A percentile compares a stretch with the other conserved stretches of the same genome.
Conservation (phyloP, 2,113 vertebrate species). For the Polypterus senegalus region DNA sequence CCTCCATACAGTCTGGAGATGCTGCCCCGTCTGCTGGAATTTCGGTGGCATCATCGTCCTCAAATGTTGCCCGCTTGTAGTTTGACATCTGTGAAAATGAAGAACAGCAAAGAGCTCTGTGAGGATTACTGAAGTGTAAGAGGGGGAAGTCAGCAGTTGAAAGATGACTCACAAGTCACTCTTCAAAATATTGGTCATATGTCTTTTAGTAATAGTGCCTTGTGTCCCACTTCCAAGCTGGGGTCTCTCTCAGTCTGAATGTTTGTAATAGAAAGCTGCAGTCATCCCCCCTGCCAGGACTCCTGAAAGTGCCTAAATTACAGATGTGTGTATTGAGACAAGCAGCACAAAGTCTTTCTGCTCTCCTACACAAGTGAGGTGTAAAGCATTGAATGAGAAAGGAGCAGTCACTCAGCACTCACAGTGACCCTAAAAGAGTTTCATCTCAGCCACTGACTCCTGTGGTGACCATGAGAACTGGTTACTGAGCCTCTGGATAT, state of each 20-base stretch:
- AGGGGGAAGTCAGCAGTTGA: slow-evolving; percentile 6
- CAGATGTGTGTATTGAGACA: not conserved
- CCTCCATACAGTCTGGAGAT: slow-evolving; percentile 76
- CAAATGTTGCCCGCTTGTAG: slow-evolving; percentile 82
- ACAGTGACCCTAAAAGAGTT: not conserved
- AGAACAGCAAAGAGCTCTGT: not conserved
- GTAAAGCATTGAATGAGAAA: not conserved
- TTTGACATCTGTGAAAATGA: slow-evolving; percentile 70
- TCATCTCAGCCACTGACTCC: no score
- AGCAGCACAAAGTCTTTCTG: not conserved
- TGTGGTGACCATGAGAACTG: no score
- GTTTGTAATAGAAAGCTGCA: no score
- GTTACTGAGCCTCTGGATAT: no score
- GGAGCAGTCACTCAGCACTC: not conserved
- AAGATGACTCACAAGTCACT: not conserved
- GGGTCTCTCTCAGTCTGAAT: not conserved
- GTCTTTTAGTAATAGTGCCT: not conserved
- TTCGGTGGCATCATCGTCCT: slow-evolving; percentile 74
- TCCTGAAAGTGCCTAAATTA: no score
- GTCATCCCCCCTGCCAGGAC: no score
- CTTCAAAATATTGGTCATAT: not conserved
- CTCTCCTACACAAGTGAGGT: not conserved
- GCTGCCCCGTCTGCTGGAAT: slow-evolving; percentile 48
- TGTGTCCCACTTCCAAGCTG: not conserved
- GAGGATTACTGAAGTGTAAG: slow-evolving; percentile 2